Evolutionary conservation across 2,113 vertebrate genomes (phyloP), one percentile per base, ranked within the genome.

Genomic region (Suncus etruscus): DNA sequence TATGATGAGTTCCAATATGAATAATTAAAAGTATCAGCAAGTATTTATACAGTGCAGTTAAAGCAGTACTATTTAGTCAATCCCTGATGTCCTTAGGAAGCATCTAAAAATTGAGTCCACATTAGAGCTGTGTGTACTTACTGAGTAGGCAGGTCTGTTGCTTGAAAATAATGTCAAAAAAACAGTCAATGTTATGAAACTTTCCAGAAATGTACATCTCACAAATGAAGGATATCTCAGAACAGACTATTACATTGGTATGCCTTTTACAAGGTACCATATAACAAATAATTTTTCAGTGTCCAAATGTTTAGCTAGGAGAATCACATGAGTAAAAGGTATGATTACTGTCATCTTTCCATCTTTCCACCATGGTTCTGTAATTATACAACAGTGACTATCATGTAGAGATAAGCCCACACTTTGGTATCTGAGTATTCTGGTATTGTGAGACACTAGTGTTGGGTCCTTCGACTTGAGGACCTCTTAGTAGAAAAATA

Each of bases 161-260:
- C n/a, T 73, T 54, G 54, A 84, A 81, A 27, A 63, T 76, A 39
- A 81, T 63, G 39, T 81, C 54, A 16, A 54, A 86, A 65, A 1
- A 4, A 8, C 77, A 79, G 32, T 11, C 25, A 50, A 50, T 45
- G 6, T 61, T 51, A 63, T 29, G 27, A 6, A 27, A 65, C 14
- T 39, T 88, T 86, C 82, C 27, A 79, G 66, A 90, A 20, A 25
- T 31, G 72, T 75, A 27, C 3, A 39, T 51, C 58, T 29, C 80
- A 83, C 22, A 81, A n/a, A 50, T 45, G 24, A 69, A 75, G 66
- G 11, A 48, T 91, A 22, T 61, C 83, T 94, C 66, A 50, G 22
- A 16, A 48, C 15, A 94, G 86, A 75, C 83, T n/a, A 84, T 8
- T n/a, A 39, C 15, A 39, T 3, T 80, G 25, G n/a, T 76, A 14